phyloP scores from a whole-genome alignment of 2,113 vertebrate species.

The Zapus hudsonius region DNA sequence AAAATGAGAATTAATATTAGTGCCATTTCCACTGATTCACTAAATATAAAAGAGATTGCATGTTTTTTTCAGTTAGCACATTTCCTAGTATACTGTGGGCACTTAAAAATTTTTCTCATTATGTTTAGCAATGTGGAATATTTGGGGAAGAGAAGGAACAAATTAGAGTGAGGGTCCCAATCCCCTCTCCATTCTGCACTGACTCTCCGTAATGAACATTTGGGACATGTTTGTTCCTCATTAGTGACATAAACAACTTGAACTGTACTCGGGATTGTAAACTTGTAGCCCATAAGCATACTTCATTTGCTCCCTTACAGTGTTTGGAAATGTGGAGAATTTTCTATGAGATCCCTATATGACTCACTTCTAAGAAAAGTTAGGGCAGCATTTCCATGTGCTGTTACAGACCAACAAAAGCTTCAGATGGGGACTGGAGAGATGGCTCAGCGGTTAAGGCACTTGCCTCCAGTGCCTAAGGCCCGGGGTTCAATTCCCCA shows the following conservation, averaged over 20 bases:
- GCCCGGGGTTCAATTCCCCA: too few relatives aligned
- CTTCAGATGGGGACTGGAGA: neutral
- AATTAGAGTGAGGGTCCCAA: neutral
- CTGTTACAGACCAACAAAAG: neutral
- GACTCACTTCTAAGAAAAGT: neutral
- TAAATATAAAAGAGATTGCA: neutral
- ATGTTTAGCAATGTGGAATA: neutral
- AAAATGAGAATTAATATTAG: neutral
- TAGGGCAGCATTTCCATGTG: neutral
- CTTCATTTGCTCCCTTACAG: neutral
- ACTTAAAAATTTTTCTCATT: neutral
- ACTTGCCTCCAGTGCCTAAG: too few relatives aligned
- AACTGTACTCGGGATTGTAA: neutral
- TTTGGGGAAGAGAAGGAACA: neutral
- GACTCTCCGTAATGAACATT: neutral
- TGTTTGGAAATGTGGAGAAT: neutral
- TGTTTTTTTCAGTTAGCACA: neutral
- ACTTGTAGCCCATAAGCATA: neutral
- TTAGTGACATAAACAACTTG: neutral
- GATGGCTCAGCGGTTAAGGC: too few relatives aligned
- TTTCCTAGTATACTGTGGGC: neutral
- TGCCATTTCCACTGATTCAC: neutral
- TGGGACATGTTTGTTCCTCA: neutral
- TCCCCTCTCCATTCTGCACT: neutral
- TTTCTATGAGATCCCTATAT: neutral